Conservation (phyloP, 2,888 invertebrate species). For the Tetragonula carbonaria region DNA sequence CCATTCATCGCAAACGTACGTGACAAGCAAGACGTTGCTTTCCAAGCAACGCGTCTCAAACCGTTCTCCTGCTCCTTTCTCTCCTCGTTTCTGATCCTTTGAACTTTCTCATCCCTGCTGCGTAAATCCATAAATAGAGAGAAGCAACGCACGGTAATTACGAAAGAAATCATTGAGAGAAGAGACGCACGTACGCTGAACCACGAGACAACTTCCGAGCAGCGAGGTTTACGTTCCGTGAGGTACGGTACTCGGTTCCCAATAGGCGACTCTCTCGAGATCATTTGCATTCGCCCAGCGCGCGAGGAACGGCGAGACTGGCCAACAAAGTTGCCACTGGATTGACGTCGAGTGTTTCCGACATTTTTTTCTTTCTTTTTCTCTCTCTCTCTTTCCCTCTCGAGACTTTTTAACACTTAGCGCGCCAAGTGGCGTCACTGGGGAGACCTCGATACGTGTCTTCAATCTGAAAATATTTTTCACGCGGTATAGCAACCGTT, state of each 20-base stretch:
- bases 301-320: background rate
- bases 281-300: slow-evolving; percentile 18
- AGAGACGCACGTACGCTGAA: background rate
- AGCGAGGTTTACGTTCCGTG: background rate
- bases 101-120: too few species aligned
- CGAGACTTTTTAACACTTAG: too few species aligned
- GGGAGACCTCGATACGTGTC: too few species aligned
- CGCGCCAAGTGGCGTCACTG: too few species aligned
- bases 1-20: background rate
- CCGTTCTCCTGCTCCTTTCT: background rate
- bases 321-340: slow-evolving; percentile 6
- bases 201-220: background rate
- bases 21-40: background rate
- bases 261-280: background rate
- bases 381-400: too few species aligned
- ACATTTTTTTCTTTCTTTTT: slow-evolving; percentile 36
- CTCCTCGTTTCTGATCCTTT: background rate
- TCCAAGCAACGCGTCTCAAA: background rate
- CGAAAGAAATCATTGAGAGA: background rate
- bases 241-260: background rate
- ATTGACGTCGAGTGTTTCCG: slow-evolving; percentile 52
- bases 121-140: background rate
- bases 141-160: background rate
- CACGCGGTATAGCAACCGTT: too few species aligned
- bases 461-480: too few species aligned